Conservation (phyloP, 2,888 invertebrate genomes). For the Cataglyphis altisquamis region DNA sequence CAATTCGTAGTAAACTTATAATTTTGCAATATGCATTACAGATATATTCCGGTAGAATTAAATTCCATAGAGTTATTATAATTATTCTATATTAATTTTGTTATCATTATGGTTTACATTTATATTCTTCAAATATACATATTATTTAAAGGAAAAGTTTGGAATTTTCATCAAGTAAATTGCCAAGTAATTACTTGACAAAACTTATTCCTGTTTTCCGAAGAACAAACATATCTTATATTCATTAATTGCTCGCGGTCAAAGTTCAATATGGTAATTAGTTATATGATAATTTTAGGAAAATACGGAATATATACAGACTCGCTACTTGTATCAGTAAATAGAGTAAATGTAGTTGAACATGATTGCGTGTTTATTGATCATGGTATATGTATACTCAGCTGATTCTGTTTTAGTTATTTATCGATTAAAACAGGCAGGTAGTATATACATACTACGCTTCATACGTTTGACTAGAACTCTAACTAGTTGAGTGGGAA, state of each 20-base stretch:
- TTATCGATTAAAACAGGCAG: constrained; percentile 10
- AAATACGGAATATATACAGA: background rate
- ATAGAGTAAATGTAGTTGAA: constrained; percentile 10
- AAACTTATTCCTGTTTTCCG: background rate
- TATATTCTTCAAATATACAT: background rate
- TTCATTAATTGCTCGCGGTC: background rate
- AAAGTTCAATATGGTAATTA: background rate
- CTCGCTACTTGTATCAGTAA: background rate
- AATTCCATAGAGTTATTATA: background rate
- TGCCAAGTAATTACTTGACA: too few relatives aligned
- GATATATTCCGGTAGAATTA: constrained; percentile 4
- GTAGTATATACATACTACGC: background rate
- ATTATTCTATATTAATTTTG: background rate
- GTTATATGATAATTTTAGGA: background rate
- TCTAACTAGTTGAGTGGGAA: background rate
- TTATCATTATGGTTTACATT: background rate
- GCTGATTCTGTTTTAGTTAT: constrained; percentile 25
- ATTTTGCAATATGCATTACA: background rate
- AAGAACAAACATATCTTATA: background rate
- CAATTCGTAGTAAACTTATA: background rate
- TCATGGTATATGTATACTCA: background rate
- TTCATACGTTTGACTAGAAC: background rate
- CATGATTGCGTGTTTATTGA: constrained; percentile 37
- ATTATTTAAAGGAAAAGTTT: background rate
- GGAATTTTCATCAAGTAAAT: background rate